Evolutionary conservation across 2,113 vertebrate genomes (phyloP), one percentile per base, ranked within the genome.

Genomic region (Myrmecophaga tridactyla): DNA sequence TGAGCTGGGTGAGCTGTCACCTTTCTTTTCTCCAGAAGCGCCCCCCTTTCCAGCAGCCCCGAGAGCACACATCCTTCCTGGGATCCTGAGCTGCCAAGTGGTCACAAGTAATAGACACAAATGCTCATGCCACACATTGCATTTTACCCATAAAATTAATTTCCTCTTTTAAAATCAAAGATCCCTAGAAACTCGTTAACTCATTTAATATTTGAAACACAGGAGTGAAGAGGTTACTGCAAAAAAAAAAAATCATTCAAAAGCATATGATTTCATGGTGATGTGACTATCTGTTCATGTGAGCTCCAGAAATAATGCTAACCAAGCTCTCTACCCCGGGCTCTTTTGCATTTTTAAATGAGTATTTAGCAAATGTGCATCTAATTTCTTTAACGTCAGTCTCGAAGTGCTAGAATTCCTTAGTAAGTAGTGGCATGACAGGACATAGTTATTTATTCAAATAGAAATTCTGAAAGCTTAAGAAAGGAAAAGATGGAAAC

Each of bases 381-480:
- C 9, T 11, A 4, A 94, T 91, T 92, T 56, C 90, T 83, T 95
- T 39, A 48, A 69, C 29, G 8, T 87, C 67, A 25, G 7, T 29
- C 84, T 2, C 7, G 1, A 0, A 36, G 2, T 62, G 31, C 88
- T 36, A 53, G 62, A 94, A 53, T 69, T 95, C 82, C 76, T 82
- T 63, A n/a, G n/a, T 14, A 63, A 58, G n/a, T 65, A 27, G 7
- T 27, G 89, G 67, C 2, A 4, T n/a, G 87, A 36, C 14, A 90
- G 56, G 14, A 15, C 90, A 78, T 92, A 3, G 0, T 89, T 58
- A 27, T 75, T 91, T 77, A 86, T 60, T 96, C 51, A n/a, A 81
- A 31, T 29, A 25, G 72, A 73, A 89, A 89, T 82, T 94, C 65
- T 67, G 41, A 27, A n/a, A 93, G 67, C 77, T 83, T 94, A 95